Percentiles rank a stretch among this genome's conserved stretches.
Evolutionary conservation across 2,113 vertebrate genomes (phyloP).

Genomic region (Ceyx cyanopectus): DNA sequence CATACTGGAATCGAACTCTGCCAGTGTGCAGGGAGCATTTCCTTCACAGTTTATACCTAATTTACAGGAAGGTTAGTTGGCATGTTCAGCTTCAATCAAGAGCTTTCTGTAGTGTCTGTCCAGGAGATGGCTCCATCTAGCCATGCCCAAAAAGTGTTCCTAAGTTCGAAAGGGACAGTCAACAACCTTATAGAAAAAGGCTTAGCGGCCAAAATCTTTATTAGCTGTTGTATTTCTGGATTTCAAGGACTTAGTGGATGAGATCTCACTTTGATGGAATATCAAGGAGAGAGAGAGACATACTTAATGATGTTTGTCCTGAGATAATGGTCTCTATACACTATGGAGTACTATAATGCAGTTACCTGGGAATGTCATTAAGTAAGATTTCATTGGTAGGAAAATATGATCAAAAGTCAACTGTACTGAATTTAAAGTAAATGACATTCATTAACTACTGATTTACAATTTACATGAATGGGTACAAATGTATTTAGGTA

Average conservation of each 20-base stretch:
- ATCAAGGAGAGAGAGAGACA: neutral
- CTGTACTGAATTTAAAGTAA: neutral
- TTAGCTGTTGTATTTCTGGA: neutral
- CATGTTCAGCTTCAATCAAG: neutral
- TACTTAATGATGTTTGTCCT: neutral
- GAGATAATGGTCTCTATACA: neutral
- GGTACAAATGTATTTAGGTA: neutral
- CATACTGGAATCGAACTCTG: neutral
- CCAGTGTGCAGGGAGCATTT: neutral
- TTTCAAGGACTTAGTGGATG: neutral
- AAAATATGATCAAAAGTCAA: neutral
- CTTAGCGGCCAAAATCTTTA: neutral
- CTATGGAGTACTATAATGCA: neutral
- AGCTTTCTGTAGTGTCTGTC: neutral
- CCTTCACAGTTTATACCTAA: neutral
- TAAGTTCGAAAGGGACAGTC: neutral
- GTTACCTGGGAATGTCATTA: neutral
- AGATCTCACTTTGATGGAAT: neutral
- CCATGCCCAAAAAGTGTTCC: slow-evolving; percentile 2
- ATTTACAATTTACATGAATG: neutral
- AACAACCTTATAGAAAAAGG: neutral
- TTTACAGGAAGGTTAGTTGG: neutral
- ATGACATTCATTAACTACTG: neutral
- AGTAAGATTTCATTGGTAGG: neutral
- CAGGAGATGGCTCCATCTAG: slow-evolving; percentile 61